Evolutionary conservation across 2,888 invertebrate species (phyloP).

Genomic region (Synanthedon tipuliformis): DNA sequence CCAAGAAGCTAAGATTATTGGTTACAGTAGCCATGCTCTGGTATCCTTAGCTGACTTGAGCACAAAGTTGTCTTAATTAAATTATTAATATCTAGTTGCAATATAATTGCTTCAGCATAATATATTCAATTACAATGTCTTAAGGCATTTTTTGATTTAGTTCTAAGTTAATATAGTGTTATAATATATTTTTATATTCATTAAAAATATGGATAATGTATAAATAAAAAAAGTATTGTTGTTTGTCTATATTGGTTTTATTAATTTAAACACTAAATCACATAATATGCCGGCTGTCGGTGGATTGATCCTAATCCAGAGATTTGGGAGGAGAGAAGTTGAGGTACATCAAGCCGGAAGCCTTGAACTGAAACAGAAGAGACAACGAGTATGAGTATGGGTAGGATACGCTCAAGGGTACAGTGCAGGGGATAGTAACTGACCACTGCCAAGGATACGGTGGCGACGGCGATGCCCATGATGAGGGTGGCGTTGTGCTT

Average conservation of each 20-base stretch:
- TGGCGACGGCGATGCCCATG: slow-evolving; percentile 66
- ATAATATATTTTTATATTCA: background rate
- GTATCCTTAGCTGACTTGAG: too few relatives aligned
- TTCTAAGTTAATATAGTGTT: background rate
- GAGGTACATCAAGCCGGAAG: slow-evolving; percentile 72
- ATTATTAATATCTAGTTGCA: too few relatives aligned
- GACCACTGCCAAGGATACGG: slow-evolving; percentile 60
- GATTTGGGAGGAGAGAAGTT: slow-evolving; percentile 74
- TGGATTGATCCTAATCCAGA: slow-evolving; percentile 45
- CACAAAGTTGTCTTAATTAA: too few relatives aligned
- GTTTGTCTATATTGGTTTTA: background rate
- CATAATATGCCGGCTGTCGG: background rate
- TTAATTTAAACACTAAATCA: slow-evolving; percentile 2
- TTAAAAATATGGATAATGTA: background rate
- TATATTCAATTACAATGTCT: too few relatives aligned
- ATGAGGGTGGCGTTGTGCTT: slow-evolving; percentile 76
- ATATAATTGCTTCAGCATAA: too few relatives aligned
- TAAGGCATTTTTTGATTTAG: too few relatives aligned
- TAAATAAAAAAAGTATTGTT: background rate
- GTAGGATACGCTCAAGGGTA: background rate
- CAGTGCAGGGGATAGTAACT: slow-evolving; percentile 12
- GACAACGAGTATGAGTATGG: background rate
- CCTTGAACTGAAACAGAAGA: slow-evolving; percentile 67
- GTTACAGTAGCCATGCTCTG: too few relatives aligned
- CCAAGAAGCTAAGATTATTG: too few relatives aligned